These are phyloP conservation scores for Epinotia ramella DNA, from an alignment of 2,888 invertebrate genomes.

Conservation along the genomic window DNA sequence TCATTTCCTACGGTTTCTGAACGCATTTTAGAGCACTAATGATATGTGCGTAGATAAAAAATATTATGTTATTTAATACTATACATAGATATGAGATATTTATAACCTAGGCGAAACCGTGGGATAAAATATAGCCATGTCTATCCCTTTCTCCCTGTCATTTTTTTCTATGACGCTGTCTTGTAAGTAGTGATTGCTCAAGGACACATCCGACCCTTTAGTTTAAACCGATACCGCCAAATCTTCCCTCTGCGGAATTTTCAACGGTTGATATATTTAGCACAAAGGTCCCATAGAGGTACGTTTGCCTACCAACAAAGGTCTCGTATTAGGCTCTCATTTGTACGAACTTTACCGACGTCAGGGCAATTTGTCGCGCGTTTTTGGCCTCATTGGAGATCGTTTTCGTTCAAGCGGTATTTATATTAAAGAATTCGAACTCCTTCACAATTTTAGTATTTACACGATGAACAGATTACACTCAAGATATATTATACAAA, in stretches of 20 bases:
- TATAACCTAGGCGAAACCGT: no score
- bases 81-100: no score
- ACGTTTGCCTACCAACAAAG: constrained; percentile 14
- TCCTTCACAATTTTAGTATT: not conserved
- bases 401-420: not conserved
- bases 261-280: not conserved
- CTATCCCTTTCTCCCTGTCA: not conserved
- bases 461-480: not conserved
- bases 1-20: no score
- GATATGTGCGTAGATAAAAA: no score
- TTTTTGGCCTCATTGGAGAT: not conserved
- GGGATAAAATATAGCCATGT: no score
- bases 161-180: not conserved
- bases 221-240: not conserved
- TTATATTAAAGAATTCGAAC: not conserved
- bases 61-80: no score
- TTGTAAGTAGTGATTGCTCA: not conserved
- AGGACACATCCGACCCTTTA: not conserved
- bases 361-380: not conserved
- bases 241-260: not conserved
- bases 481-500: no score
- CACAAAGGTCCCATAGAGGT: not conserved
- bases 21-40: no score
- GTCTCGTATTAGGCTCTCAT: constrained; percentile 2
- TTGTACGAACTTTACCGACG: constrained; percentile 5